These are phyloP conservation scores for Fundulus diaphanus DNA, from an alignment of 2,797 vertebrate genomes.

Conservation along the genomic window DNA sequence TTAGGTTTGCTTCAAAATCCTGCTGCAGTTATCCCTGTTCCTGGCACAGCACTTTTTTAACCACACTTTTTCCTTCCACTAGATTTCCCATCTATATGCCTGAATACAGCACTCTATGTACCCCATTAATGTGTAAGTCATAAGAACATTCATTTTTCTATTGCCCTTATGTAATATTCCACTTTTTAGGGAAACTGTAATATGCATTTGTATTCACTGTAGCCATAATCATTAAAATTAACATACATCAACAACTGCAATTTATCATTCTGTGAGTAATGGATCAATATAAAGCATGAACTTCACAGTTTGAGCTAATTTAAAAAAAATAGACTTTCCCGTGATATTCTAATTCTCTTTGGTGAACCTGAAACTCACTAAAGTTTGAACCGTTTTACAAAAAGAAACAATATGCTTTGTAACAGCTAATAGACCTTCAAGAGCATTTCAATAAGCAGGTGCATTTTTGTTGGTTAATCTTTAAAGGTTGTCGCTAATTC, in stretches of 20 bases:
- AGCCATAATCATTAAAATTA: not conserved
- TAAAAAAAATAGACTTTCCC: not conserved
- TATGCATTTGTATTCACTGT: not conserved
- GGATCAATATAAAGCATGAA: not conserved
- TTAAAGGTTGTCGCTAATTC: not conserved
- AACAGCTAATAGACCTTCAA: constrained; percentile 13
- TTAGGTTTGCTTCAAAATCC: not conserved
- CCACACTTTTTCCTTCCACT: not conserved
- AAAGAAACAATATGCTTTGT: constrained; percentile 6
- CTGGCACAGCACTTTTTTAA: too few species aligned
- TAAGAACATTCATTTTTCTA: not conserved
- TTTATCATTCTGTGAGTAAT: not conserved
- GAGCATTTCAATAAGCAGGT: constrained; percentile 1
- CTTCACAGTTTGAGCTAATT: not conserved
- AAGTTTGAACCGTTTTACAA: constrained; percentile 25
- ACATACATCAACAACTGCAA: not conserved
- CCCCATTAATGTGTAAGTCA: not conserved
- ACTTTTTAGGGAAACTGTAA: not conserved
- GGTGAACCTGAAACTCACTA: constrained; percentile 7
- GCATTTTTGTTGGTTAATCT: not conserved
- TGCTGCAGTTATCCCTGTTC: too few species aligned
- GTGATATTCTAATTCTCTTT: not conserved
- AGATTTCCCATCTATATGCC: not conserved
- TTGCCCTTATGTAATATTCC: not conserved
- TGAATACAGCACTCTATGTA: not conserved